Percentiles rank a stretch among this genome's conserved stretches.
Conservation (phyloP, 2,888 invertebrate genomes). For the Elaeidobius kamerunicus region DNA sequence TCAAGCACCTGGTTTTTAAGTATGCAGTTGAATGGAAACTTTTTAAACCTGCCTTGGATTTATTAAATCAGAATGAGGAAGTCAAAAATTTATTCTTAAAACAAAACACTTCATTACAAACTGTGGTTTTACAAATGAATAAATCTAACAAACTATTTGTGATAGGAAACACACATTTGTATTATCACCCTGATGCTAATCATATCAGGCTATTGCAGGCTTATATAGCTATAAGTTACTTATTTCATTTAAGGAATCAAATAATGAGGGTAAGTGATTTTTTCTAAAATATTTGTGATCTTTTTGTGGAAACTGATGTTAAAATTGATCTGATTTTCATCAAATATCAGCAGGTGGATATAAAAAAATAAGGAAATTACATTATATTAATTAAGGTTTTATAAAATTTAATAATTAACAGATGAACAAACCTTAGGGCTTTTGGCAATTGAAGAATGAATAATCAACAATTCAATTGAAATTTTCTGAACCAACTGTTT, state of each 20-base stretch:
- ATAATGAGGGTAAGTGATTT: slow-evolving; percentile 19
- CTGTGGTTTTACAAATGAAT: slow-evolving; percentile 54
- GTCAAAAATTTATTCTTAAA: slow-evolving; percentile 57
- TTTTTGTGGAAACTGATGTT: too few relatives aligned
- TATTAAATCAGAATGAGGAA: slow-evolving; percentile 55
- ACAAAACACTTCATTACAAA: slow-evolving; percentile 65
- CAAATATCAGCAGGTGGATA: too few relatives aligned
- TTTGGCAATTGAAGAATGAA: too few relatives aligned
- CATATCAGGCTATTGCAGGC: slow-evolving; percentile 73
- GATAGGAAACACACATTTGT: slow-evolving; percentile 85
- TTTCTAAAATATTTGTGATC: too few relatives aligned
- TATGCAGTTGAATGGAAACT: slow-evolving; percentile 55
- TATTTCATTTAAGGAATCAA: slow-evolving; percentile 23
- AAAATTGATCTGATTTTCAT: too few relatives aligned
- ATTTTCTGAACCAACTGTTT: too few relatives aligned
- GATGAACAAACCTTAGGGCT: too few relatives aligned
- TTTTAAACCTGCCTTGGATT: slow-evolving; percentile 57
- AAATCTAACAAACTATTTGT: slow-evolving; percentile 56
- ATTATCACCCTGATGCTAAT: slow-evolving; percentile 87
- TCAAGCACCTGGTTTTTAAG: slow-evolving; percentile 56
- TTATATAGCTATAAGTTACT: slow-evolving; percentile 28
- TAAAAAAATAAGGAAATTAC: too few relatives aligned
- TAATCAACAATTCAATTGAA: too few relatives aligned
- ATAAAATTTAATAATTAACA: too few relatives aligned
- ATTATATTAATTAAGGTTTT: too few relatives aligned